Conservation (phyloP, 1,140 invertebrate genomes). For the Andrena cerasifolii region DNA sequence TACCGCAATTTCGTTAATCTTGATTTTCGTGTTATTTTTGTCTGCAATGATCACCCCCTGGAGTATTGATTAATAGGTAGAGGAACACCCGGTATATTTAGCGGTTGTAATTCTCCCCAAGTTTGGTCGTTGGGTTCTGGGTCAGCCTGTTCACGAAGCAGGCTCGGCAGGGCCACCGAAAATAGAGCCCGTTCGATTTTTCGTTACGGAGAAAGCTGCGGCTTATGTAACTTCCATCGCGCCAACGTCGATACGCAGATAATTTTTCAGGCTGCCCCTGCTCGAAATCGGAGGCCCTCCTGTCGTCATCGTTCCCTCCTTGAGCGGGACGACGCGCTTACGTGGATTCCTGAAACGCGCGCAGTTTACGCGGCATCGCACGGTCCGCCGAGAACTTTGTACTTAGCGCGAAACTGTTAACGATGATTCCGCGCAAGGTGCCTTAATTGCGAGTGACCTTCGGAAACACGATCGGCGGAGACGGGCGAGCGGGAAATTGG, state of each 20-base stretch:
- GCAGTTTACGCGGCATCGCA: not conserved
- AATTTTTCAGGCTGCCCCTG: not conserved
- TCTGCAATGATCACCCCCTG: too few species aligned
- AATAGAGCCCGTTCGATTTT: not conserved
- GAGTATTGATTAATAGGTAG: too few species aligned
- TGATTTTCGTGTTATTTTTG: too few species aligned
- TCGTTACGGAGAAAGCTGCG: not conserved
- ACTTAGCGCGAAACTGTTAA: not conserved
- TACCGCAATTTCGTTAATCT: too few species aligned
- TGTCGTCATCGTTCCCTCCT: not conserved
- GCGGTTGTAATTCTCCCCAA: too few species aligned
- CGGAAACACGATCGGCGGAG: conserved; percentile 1
- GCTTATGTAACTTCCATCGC: conserved; percentile 1
- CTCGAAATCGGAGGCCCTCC: not conserved
- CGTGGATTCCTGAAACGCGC: conserved; percentile 36
- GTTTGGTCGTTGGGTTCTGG: too few species aligned
- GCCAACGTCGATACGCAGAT: not conserved
- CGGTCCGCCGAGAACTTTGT: not conserved
- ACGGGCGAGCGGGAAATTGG: conserved; percentile 20
- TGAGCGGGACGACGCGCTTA: conserved; percentile 18
- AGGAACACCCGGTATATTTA: too few species aligned
- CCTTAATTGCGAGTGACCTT: conserved; percentile 43
- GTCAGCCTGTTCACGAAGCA: not conserved
- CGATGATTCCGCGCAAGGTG: not conserved
- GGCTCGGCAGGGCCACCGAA: not conserved